Evolutionary conservation across 2,113 vertebrate species (phyloP).

Genomic region (Dicaeum eximium): DNA sequence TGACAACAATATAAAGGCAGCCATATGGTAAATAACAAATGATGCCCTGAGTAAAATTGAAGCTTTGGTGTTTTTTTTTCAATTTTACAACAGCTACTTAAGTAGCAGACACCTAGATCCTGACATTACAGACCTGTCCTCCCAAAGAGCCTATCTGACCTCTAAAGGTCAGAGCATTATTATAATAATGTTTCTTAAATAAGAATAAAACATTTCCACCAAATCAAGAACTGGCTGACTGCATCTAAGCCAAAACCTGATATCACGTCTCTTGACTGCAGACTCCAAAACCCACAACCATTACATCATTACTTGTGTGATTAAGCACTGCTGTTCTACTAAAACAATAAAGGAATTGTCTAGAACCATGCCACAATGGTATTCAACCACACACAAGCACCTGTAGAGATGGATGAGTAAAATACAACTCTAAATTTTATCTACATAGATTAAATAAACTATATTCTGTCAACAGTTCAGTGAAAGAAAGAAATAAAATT

Average conservation of each 20-base stretch:
- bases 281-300: not conserved
- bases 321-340: not conserved
- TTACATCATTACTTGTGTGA: slow-evolving; percentile 8
- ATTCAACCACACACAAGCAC: not conserved
- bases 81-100: not conserved
- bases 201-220: not conserved
- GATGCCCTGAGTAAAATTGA: not conserved
- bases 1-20: not conserved
- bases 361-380: not conserved
- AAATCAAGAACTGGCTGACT: not conserved
- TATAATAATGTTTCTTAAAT: not conserved
- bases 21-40: not conserved
- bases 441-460: not conserved
- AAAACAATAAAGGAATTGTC: not conserved
- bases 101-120: not conserved
- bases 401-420: not conserved
- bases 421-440: not conserved
- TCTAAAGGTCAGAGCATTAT: not conserved
- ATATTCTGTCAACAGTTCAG: not conserved
- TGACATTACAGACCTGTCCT: not conserved
- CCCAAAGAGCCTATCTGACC: not conserved
- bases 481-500: not conserved
- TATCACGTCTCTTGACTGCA: not conserved
- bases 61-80: not conserved
- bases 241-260: not conserved